Conservation (phyloP, 2,113 vertebrate genomes). For the Neodon shergylaensis region DNA sequence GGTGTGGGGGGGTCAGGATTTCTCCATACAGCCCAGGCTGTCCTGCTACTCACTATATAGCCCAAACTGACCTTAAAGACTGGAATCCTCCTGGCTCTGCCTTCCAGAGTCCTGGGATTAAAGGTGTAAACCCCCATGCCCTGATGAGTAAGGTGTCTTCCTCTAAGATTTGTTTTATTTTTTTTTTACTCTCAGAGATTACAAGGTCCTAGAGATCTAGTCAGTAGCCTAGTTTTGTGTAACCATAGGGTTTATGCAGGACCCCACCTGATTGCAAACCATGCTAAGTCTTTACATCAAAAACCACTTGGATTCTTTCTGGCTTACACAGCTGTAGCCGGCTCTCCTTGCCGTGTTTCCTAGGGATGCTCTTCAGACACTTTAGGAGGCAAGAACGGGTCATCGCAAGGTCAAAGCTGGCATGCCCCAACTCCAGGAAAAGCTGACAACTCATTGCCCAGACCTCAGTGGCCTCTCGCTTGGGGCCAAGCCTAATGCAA, state of each 20-base stretch:
- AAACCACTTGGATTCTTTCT: slow-evolving; percentile 30
- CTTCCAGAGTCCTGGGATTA: background rate
- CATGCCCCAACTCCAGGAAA: background rate
- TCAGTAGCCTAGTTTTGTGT: background rate
- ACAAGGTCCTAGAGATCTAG: background rate
- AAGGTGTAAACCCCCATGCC: background rate
- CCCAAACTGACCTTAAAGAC: background rate
- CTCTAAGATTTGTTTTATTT: background rate
- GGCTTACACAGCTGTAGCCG: background rate
- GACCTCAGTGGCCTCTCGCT: background rate
- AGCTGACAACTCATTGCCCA: background rate
- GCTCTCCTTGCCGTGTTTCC: background rate
- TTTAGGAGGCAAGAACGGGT: background rate
- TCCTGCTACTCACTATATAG: background rate
- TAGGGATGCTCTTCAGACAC: background rate
- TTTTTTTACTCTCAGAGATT: background rate
- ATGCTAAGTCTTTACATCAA: background rate
- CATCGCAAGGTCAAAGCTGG: slow-evolving; percentile 35
- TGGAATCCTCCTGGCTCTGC: background rate
- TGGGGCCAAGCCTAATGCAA: background rate
- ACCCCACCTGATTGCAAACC: background rate
- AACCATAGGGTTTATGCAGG: background rate
- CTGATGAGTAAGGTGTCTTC: background rate
- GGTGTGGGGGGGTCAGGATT: background rate
- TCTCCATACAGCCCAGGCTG: background rate